phyloP scores from a whole-genome alignment of 1,140 invertebrate genomes.

The Contarinia nasturtii region DNA sequence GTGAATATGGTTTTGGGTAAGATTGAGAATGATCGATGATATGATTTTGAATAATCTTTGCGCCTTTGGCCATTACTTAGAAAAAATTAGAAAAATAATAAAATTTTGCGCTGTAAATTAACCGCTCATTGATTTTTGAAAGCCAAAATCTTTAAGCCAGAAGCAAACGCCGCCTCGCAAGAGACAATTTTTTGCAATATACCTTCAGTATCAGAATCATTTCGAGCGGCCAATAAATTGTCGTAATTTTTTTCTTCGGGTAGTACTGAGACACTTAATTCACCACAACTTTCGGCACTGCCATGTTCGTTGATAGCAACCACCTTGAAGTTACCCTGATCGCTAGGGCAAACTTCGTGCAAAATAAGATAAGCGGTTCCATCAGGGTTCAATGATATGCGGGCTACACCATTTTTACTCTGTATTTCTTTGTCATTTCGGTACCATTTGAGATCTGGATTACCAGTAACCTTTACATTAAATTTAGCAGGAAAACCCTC shows the following conservation, averaged over 20 bases:
- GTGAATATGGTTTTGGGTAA: no score
- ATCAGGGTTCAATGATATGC: slow-evolving; percentile 26
- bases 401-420: slow-evolving; percentile 44
- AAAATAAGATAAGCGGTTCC: slow-evolving; percentile 40
- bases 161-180: slow-evolving; percentile 33
- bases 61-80: no score
- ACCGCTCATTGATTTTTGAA: no score
- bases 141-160: no score
- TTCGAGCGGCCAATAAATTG: no score
- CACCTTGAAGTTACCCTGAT: slow-evolving; percentile 45
- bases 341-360: slow-evolving; percentile 34
- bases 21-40: no score
- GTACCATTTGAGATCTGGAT: slow-evolving; percentile 32
- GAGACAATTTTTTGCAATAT: slow-evolving; percentile 21
- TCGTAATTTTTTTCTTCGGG: no score
- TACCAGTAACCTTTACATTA: slow-evolving; percentile 46
- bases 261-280: background rate
- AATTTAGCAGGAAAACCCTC: slow-evolving; percentile 56
- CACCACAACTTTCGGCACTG: background rate
- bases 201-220: no score
- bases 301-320: background rate
- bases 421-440: slow-evolving; percentile 23
- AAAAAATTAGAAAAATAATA: no score
- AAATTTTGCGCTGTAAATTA: no score
- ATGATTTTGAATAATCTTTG: no score